Evolutionary conservation across 2,797 vertebrate genomes (phyloP).

Genomic region (Rhinella marina): DNA sequence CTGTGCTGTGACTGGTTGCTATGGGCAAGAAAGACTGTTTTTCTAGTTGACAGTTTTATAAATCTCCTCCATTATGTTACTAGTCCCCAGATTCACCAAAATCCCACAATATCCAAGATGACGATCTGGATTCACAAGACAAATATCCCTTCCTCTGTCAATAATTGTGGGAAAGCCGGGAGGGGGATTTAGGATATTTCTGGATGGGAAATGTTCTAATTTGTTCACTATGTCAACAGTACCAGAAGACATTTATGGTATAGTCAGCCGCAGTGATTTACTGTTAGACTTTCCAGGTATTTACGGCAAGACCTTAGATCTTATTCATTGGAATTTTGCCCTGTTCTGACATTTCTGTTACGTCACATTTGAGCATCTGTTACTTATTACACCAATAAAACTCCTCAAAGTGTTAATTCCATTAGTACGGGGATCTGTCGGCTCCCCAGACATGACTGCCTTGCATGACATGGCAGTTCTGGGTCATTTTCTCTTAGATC

Average conservation of each 20-base stretch:
- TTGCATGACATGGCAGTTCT: too few relatives aligned
- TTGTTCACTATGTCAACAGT: conserved; percentile 27
- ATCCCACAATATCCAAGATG: not conserved
- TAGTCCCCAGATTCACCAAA: not conserved
- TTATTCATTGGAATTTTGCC: conserved; percentile 2
- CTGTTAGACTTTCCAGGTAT: not conserved
- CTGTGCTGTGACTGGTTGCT: too few relatives aligned
- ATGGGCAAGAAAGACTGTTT: too few relatives aligned
- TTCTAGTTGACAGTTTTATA: too few relatives aligned
- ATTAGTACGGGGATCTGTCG: not conserved
- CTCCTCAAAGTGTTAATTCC: not conserved
- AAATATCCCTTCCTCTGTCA: not conserved
- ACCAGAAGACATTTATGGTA: conserved; percentile 26
- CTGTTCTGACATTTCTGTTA: not conserved
- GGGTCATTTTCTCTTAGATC: too few relatives aligned
- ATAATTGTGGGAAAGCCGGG: conserved; percentile 27
- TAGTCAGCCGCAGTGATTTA: not conserved
- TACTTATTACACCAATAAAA: not conserved
- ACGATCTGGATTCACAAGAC: not conserved
- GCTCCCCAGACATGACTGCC: too few relatives aligned
- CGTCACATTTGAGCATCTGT: not conserved
- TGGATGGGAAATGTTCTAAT: conserved; percentile 42
- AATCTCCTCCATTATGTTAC: not conserved
- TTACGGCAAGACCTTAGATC: not conserved
- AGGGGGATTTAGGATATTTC: conserved; percentile 41